Evolutionary conservation across 2,113 vertebrate genomes (phyloP).

Genomic region (Caranx melampygus): DNA sequence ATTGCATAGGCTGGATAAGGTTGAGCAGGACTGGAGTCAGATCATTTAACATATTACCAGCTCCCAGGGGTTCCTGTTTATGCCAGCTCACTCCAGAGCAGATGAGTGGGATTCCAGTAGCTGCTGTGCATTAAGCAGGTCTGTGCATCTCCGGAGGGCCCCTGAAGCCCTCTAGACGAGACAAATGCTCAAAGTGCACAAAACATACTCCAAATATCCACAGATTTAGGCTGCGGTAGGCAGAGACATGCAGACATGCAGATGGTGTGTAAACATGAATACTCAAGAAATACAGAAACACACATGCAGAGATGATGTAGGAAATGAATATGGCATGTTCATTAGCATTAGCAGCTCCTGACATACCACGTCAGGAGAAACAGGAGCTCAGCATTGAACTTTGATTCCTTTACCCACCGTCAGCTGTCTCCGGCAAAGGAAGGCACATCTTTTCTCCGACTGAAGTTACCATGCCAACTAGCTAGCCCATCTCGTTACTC

Average conservation of each 20-base stretch:
- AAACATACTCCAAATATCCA: conserved; percentile 17
- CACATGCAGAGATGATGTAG: background rate
- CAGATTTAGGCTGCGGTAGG: background rate
- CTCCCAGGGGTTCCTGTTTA: conserved; percentile 72
- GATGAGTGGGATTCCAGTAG: conserved; percentile 62
- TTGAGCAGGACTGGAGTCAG: conserved; percentile 59
- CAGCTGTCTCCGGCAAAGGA: no score
- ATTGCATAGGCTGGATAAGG: conserved; percentile 53
- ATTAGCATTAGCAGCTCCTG: no score
- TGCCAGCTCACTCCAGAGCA: conserved; percentile 62
- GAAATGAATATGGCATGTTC: background rate
- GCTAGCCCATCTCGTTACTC: no score
- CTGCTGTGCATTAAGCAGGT: conserved; percentile 65
- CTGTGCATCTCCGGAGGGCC: conserved; percentile 38
- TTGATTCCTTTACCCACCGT: no score
- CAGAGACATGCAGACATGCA: conserved; percentile 24
- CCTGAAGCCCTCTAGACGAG: conserved; percentile 10
- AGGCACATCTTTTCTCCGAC: no score
- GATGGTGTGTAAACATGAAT: conserved; percentile 5
- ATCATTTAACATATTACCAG: conserved; percentile 76
- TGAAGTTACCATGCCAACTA: no score
- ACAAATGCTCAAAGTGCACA: conserved; percentile 9
- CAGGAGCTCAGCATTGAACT: no score
- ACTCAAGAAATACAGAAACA: background rate
- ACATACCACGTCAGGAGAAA: no score